Base-by-base conservation (phyloP, 2,797 vertebrate genomes). In the Typhlichthys eigenmanni region DNA sequence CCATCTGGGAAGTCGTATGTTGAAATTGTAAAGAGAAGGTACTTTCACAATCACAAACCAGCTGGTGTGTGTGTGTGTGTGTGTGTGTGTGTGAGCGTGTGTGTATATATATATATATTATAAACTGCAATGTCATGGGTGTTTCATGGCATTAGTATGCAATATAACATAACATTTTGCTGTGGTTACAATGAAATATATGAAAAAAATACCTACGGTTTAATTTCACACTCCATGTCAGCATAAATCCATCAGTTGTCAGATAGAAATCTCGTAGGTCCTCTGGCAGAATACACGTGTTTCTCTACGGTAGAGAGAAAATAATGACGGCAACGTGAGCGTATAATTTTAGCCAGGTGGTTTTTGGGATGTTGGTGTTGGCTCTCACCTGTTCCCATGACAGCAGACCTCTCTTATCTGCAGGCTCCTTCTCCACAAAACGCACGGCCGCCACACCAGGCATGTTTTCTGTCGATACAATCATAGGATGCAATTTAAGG, bases 181-280 rank as follows among this genome's bases (percentile, higher is more conserved):
- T 38, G 38, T 8, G 38, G 38, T 9, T 38, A 13, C 6, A 38
- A 38, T 8, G 0, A 38, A 38, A 58, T 14, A 59, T 29, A 29
- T 65, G 52, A 68, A 38, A 14, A 65, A 6, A 45, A 24, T 53
- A 85, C 91, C 63, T 85, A 97, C 97, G 91, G 65, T 96, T 95
- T 0, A 95, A 80, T 80, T 95, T 98, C 54, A 96, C 92, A 46
- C 82, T 96, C 97, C 97, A 99, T 3, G 94, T 94, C 80, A 98
- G 92, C 13, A 93, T 93, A 63, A 98, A 96, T 62, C 97, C 96
- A 76, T 99, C 95, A 0, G 94, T 96, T 80, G 97, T 98, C 64
- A 98, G 90, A 76, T 97, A 99, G 76, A 98, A 98, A 81, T 96
- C 95, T 88, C 94, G 93, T 64, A 99, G 83, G 86, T 99, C 97